Base-by-base conservation (phyloP, 1,140 invertebrate species). In the Heliothis subflexa region DNA sequence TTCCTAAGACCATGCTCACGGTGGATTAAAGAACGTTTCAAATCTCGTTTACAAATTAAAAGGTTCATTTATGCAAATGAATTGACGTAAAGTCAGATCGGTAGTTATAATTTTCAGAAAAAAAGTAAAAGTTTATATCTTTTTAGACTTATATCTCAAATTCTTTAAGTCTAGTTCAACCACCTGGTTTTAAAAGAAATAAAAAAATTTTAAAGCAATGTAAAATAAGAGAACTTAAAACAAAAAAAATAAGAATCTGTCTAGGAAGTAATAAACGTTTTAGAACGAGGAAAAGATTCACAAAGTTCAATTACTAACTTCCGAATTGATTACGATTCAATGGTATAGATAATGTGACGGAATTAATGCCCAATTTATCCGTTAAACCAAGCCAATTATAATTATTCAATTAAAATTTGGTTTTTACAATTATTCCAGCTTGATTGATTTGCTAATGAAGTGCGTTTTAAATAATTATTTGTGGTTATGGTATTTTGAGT, bases 301-400 rank as follows among this genome's bases (percentile, higher is more conserved):
- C 66, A 40, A 66, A 64, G 33, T 55, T 76, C 78, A 59, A 80
- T 61, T 71, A 33, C 62, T 45, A 45, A 55, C 72, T 80, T 80
- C 78, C 73, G 78, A 80, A 80, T 80, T 52, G 64, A 80, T 80
- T 80, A 76, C 50, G 12, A 47, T 78, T 75, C 59, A 75, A 75
- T 75, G 73, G 33, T 75, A 75, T 18, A 25, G 55, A 74, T 50
- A 50, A 64, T 18, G 61, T 62, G 40, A 73, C 55, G 52, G 54
- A 49, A 64, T 75, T 75, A 75, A 47, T 62, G 49, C 18, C n/a
- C 14, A 28, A 33, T 21, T 74, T 62, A 28, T 25, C 72, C 18
- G 21, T 50, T 66, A 14, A 49, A 33, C 47, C 61, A 75, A 75
- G 40, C 57, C 73, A 75, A 75, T 75, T 75, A 64, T 40, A 75